Evolutionary conservation across 2,797 vertebrate species (phyloP).

Genomic region (Jordanella pulchra): DNA sequence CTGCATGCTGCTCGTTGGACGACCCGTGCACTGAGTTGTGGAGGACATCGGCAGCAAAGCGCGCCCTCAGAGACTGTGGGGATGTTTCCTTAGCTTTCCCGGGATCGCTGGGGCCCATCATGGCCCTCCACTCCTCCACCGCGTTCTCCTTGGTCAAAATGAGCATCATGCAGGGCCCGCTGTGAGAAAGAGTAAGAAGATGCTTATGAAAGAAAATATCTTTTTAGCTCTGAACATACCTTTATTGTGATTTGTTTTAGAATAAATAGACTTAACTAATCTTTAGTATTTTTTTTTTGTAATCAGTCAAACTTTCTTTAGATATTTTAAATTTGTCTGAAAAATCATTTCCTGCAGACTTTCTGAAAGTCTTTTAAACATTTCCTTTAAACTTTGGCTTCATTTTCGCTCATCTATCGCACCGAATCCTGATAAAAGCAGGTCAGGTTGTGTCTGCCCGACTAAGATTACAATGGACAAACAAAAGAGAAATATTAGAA

Average conservation of each 20-base stretch:
- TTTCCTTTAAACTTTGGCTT: not conserved
- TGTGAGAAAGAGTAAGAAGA: slow-evolving; percentile 61
- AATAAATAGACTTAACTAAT: not conserved
- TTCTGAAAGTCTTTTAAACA: not conserved
- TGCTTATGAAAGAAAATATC: not conserved
- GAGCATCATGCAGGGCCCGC: slow-evolving; percentile 85
- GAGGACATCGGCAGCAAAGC: slow-evolving; percentile 83
- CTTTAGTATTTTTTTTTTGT: not conserved
- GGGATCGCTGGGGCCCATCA: slow-evolving; percentile 90
- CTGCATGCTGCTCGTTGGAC: slow-evolving; percentile 77
- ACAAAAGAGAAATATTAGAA: not conserved
- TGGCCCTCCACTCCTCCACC: slow-evolving; percentile 86
- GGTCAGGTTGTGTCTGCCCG: not conserved
- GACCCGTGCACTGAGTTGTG: slow-evolving; percentile 89
- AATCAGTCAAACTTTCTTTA: not conserved
- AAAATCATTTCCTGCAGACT: not conserved
- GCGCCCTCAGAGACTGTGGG: slow-evolving; percentile 85
- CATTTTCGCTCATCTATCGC: not conserved
- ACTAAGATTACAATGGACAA: not conserved
- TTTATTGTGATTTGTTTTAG: not conserved
- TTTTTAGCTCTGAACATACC: not conserved
- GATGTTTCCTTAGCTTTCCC: slow-evolving; percentile 74
- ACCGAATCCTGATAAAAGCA: not conserved
- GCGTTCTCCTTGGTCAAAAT: slow-evolving; percentile 90
- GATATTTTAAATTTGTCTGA: not conserved